phyloP scores from a whole-genome alignment of 35 echinoderm and acorn worm species.

The Eucidaris tribuloides region DNA sequence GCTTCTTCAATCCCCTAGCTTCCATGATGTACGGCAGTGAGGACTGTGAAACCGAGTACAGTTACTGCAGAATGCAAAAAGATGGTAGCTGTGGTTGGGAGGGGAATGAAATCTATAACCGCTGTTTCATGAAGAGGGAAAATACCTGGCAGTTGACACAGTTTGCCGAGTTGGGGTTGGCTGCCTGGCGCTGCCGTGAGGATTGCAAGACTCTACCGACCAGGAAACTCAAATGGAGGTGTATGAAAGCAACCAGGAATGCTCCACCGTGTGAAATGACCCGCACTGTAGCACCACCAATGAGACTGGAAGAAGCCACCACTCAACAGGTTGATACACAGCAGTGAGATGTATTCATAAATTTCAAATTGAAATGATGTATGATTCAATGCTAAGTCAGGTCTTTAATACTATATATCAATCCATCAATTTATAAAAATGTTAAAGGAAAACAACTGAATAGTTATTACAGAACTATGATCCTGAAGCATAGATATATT shows the following conservation, averaged over 20 bases:
- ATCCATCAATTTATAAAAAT: too few species aligned
- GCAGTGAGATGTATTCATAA: too few species aligned
- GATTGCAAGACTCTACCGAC: constrained; percentile 16
- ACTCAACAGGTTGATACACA: too few species aligned
- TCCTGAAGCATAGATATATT: too few species aligned
- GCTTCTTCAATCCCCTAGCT: constrained; percentile 54
- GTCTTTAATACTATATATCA: too few species aligned
- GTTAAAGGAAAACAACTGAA: too few species aligned
- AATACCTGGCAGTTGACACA: constrained; percentile 31
- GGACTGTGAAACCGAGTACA: constrained; percentile 36
- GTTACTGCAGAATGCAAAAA: constrained; percentile 11
- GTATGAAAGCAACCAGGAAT: constrained; percentile 6
- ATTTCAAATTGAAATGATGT: too few species aligned
- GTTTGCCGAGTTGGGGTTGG: neutral
- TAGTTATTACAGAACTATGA: too few species aligned
- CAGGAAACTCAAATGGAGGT: constrained; percentile 30
- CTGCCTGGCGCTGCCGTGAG: constrained; percentile 23
- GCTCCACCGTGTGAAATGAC: neutral
- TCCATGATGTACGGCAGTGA: constrained; percentile 26
- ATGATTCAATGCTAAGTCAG: too few species aligned
- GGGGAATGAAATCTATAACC: neutral
- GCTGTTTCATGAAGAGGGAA: constrained; percentile 45
- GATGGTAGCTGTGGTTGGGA: constrained; percentile 39
- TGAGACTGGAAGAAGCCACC: too few species aligned
- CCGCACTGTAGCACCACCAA: too few species aligned